These are phyloP conservation scores for Cheirogaleus major DNA, from an alignment of 2,797 vertebrate species.

Conservation along the genomic window DNA sequence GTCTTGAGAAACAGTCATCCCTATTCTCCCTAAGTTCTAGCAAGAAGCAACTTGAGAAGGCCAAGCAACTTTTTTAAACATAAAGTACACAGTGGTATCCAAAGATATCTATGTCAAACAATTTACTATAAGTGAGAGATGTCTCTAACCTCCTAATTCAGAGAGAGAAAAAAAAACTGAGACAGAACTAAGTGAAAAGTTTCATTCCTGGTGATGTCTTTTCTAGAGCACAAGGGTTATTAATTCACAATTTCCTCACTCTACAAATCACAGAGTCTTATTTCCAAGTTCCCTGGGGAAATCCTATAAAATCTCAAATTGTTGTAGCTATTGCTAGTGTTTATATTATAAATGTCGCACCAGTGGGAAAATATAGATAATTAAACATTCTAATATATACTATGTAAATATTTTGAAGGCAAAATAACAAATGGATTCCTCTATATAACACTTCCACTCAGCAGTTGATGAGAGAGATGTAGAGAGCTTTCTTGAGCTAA, in stretches of 20 bases:
- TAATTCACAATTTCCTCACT: not conserved
- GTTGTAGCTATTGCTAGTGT: not conserved
- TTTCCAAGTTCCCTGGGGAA: not conserved
- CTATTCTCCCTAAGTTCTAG: not conserved
- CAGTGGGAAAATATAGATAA: not conserved
- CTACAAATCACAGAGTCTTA: not conserved
- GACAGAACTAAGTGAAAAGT: not conserved
- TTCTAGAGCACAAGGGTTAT: not conserved
- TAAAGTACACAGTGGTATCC: not conserved
- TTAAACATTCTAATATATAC: not conserved
- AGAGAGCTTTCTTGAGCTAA: not conserved
- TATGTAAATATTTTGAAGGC: slow-evolving; percentile 1
- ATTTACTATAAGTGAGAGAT: not conserved
- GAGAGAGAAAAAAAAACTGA: not conserved
- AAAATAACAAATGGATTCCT: slow-evolving; percentile 14
- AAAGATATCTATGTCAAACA: slow-evolving; percentile 9
- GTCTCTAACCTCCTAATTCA: not conserved
- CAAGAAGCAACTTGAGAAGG: slow-evolving; percentile 20
- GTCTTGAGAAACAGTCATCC: not conserved
- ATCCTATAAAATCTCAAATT: not conserved
- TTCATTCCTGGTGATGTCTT: not conserved
- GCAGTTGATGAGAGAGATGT: not conserved
- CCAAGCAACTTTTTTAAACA: not conserved
- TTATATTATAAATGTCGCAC: not conserved
- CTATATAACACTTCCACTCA: not conserved